phyloP scores from a whole-genome alignment of 2,113 vertebrate species.

The Engraulis encrasicolus region DNA sequence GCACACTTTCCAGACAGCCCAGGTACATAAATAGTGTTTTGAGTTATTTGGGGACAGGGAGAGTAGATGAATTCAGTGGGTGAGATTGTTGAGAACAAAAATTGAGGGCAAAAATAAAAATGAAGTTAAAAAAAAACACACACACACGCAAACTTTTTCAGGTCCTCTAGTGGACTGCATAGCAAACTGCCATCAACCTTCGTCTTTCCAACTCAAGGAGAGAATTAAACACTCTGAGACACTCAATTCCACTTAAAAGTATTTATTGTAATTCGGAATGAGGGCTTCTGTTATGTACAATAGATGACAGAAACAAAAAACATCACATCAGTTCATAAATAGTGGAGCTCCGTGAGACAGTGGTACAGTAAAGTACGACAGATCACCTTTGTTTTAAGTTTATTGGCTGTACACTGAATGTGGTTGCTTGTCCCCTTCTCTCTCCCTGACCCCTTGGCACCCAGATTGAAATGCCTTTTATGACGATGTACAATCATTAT shows the following conservation, averaged over 20 bases:
- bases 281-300: conserved; percentile 78
- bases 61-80: too few relatives aligned
- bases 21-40: too few relatives aligned
- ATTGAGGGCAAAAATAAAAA: too few relatives aligned
- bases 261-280: conserved; percentile 66
- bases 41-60: too few relatives aligned
- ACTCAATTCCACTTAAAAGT: conserved; percentile 37
- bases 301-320: conserved; percentile 73
- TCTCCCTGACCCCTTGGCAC: not conserved
- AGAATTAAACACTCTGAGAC: not conserved
- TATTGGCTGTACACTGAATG: not conserved
- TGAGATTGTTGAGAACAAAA: too few relatives aligned
- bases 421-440: not conserved
- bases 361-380: conserved; percentile 29
- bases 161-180: conserved; percentile 6
- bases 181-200: not conserved
- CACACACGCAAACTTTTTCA: not conserved
- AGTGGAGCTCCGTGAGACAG: conserved; percentile 51
- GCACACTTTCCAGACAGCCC: too few relatives aligned
- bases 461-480: not conserved
- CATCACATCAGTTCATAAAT: conserved; percentile 75
- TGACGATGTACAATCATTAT: not conserved
- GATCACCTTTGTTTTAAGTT: conserved; percentile 11
- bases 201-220: not conserved
- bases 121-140: too few relatives aligned